phyloP scores from a whole-genome alignment of 2,113 vertebrate genomes.

The Electrona antarctica region DNA sequence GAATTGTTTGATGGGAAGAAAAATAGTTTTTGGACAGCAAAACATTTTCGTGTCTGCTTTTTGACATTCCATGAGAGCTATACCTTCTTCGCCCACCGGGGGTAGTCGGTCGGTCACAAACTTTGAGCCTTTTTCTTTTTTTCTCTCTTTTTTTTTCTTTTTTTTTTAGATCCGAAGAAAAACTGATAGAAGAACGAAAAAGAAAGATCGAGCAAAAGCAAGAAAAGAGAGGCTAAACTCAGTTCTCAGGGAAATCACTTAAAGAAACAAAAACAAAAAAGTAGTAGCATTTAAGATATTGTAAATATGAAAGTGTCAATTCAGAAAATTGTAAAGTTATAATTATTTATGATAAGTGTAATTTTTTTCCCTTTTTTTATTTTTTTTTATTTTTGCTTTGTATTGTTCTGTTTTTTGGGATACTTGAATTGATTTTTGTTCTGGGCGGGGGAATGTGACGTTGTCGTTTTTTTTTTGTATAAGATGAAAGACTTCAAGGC shows the following conservation, averaged over 20 bases:
- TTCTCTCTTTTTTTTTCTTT: not conserved
- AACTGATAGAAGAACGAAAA: constrained; percentile 51
- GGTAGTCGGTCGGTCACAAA: constrained; percentile 69
- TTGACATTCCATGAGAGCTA: constrained; percentile 70
- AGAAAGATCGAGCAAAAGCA: constrained; percentile 67
- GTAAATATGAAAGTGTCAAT: constrained; percentile 99
- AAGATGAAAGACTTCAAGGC: constrained; percentile 81
- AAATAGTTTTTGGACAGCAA: constrained; percentile 23
- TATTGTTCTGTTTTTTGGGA: constrained; percentile 74
- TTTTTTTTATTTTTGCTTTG: constrained; percentile 74
- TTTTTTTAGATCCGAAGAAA: constrained; percentile 57
- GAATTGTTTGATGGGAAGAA: not conserved
- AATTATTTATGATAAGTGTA: constrained; percentile 98
- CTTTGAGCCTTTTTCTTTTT: constrained; percentile 55
- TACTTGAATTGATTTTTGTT: constrained; percentile 88
- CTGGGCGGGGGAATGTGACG: constrained; percentile 84
- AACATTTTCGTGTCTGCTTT: constrained; percentile 59
- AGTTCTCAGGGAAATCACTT: constrained; percentile 98
- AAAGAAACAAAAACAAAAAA: constrained; percentile 90
- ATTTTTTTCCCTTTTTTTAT: constrained; percentile 68
- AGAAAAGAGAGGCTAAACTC: constrained; percentile 80
- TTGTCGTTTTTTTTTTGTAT: constrained; percentile 48
- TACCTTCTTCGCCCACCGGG: constrained; percentile 55
- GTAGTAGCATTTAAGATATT: constrained; percentile 95
- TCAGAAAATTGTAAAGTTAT: constrained; percentile 99